phyloP scores from a whole-genome alignment of 2,113 vertebrate genomes.

The Onychostoma macrolepis region DNA sequence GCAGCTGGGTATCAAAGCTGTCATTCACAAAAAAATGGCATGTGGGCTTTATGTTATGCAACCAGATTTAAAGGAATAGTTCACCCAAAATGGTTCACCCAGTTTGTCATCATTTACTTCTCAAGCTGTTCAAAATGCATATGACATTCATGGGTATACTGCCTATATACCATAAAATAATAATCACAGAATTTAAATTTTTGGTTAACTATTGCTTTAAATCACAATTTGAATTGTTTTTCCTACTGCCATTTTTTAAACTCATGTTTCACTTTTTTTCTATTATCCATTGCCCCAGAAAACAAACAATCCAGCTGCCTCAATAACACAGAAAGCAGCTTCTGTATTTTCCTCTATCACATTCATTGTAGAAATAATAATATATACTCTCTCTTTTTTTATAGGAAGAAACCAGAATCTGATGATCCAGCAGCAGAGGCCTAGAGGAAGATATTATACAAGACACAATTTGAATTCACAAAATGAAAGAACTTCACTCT shows the following conservation, averaged over 20 bases:
- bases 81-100: neutral
- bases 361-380: neutral
- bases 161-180: neutral
- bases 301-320: neutral
- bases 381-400: neutral
- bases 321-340: neutral
- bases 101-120: neutral
- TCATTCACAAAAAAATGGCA: constrained; percentile 52
- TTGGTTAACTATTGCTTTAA: neutral
- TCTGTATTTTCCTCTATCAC: neutral
- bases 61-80: neutral
- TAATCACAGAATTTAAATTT: neutral
- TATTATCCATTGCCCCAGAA: neutral
- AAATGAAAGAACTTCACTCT: neutral
- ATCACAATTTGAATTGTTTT: neutral
- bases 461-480: neutral
- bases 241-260: constrained; percentile 10
- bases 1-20: constrained; percentile 2
- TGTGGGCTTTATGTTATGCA: neutral
- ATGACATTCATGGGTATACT: neutral
- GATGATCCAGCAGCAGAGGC: constrained; percentile 13
- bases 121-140: neutral
- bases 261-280: neutral
- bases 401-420: constrained; percentile 30
- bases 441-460: neutral